Evolutionary conservation across 2,888 invertebrate species (phyloP), one percentile per base, ranked within the genome.

Genomic region (Uloborus plumipes): DNA sequence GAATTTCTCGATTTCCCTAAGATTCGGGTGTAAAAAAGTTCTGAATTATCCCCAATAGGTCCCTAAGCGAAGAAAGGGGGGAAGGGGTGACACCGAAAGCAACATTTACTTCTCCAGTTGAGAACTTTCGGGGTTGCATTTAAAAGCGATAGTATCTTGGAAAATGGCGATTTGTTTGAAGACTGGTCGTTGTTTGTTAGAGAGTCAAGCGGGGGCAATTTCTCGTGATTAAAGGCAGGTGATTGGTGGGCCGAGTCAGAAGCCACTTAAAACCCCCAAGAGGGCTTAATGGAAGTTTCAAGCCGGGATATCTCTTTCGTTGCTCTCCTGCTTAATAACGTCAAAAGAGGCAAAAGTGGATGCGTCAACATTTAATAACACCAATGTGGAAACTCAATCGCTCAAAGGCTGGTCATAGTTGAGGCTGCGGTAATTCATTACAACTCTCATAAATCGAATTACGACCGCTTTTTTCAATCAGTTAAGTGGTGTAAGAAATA

Each of bases 221-320:
- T 79, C 78, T 79, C 78, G 72, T 79, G 78, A 79, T 79, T 79
- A 79, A 79, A 79, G 71, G 55, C 18, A 26, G 67, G 75, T 75
- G 75, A 75, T 75, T 72, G 72, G 78, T 79, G 78, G 66, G 22
- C 77, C 69, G 62, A 70, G 70, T 70, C 66, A 47, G 72, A 66
- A 71, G 59, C 78, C 78, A 72, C 78, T 79, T 79, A 79, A 79
- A 72, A 66, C 39, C 72, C 72, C 61, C 70, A 59, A 51, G 50
- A 22, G 78, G 59, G 51, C 66, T 59, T 72, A 72, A 72, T 72
- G 71, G 72, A 51, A 66, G 72, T 62, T 47, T 39, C 39, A 39
- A 39, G 39, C 39, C 39, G 39, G 39, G 39, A 39, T 39, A 39
- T 39, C 39, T 39, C 39, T 39, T 39, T 39, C 39, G 39, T 39